These are phyloP conservation scores for Tympanoctomys barrerae DNA, from an alignment of 2,797 vertebrate species.

Conservation along the genomic window DNA sequence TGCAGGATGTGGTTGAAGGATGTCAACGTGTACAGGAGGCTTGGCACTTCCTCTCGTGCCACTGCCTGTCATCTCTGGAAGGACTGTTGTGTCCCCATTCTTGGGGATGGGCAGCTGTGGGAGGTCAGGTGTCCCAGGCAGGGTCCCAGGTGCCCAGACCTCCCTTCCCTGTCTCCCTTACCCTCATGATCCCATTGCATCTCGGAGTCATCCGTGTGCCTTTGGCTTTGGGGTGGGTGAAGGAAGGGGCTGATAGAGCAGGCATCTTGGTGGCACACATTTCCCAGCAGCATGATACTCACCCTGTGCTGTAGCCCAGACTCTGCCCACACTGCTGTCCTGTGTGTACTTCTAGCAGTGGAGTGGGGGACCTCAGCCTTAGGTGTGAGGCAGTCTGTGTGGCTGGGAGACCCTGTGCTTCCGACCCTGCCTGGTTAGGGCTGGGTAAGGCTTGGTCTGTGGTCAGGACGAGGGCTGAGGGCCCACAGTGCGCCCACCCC, in stretches of 20 bases:
- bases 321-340: fast-evolving
- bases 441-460: background rate
- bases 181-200: background rate
- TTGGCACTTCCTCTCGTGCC: background rate
- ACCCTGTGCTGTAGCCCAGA: background rate
- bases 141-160: background rate
- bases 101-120: background rate
- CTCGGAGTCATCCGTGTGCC: background rate
- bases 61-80: background rate
- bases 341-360: background rate
- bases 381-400: fast-evolving
- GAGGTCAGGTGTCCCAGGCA: background rate
- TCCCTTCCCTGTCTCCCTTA: background rate
- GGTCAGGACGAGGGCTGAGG: background rate
- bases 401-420: background rate
- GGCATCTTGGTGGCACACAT: background rate
- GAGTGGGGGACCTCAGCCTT: background rate
- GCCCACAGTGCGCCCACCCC: background rate
- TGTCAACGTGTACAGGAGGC: slow-evolving; percentile 40
- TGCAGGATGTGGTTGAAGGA: slow-evolving; percentile 62
- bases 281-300: background rate
- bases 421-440: background rate
- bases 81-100: background rate
- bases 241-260: background rate
- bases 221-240: background rate